Evolutionary conservation across 1,140 invertebrate genomes (phyloP), one percentile per base, ranked within the genome.

Genomic region (Zaprionus taronus): DNA sequence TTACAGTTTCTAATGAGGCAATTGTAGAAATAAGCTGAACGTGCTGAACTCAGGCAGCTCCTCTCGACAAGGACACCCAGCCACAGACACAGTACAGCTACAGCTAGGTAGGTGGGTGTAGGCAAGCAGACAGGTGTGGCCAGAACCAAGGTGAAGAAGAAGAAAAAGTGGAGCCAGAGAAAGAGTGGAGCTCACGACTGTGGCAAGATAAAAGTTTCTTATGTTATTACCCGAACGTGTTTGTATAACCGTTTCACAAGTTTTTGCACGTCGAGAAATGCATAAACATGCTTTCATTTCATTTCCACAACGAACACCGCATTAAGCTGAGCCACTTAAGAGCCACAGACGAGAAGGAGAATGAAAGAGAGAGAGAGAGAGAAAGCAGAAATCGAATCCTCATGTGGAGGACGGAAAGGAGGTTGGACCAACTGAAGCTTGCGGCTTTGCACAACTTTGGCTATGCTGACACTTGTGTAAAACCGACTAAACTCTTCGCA

Each of bases 1-100:
- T 77, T 81, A 78, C 80, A 80, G 69, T 75, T 77, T 64, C 80
- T 81, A 81, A 81, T 81, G 80, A 81, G 80, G 77, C 80, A 81
- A 81, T 81, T 81, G 77, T 77, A 80, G 77, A 77, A 81, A 81
- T 81, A 80, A 81, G 72, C 73, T 72, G 61, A 77, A 81, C 80
- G 80, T 81, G 80, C 73, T 69, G 38, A 65, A 78, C 24, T 49
- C 22, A 64, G 51, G 55, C 31, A 64, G 51, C 31, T 28, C 53
- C 31, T 63, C 49, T 63, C 49, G 70, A 58, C 60, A 57, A 78
- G 65, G 56, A 41, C 24, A 11, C 20, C 41, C 41, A 44, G 41
- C 41, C n/a, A n/a, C 41, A 17, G 38, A 34, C 31, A 34, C 31
- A 11, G 31, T 9, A 34, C 31, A 11, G 31, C 9, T 7, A 34